A percentile compares a stretch with the other conserved stretches of the same genome.
These are phyloP conservation scores for Neoarius graeffei DNA, from an alignment of 2,113 vertebrate species.

Conservation along the genomic window DNA sequence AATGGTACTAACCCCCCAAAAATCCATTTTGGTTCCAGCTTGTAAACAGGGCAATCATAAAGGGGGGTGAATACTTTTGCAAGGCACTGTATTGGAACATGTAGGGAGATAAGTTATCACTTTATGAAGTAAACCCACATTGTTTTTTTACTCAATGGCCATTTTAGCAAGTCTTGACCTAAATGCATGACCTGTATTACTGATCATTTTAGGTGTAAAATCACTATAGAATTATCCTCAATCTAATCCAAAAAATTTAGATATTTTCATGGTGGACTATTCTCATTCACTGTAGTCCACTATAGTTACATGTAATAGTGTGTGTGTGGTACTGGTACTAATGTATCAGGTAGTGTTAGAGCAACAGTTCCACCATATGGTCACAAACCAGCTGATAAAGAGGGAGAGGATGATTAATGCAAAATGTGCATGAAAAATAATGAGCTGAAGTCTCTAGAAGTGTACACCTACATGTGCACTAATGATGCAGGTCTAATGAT, in stretches of 20 bases:
- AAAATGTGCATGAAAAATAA: background rate
- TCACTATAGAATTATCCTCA: background rate
- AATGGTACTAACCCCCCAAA: no score
- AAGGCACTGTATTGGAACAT: background rate
- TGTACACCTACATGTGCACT: background rate
- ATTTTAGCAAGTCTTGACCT: background rate
- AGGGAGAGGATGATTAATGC: background rate
- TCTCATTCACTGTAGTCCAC: background rate
- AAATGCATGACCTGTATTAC: background rate
- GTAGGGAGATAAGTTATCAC: background rate
- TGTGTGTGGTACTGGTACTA: background rate
- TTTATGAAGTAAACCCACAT: background rate
- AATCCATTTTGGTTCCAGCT: no score
- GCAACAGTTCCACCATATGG: background rate
- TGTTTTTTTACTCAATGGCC: background rate
- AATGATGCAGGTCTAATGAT: background rate
- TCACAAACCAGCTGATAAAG: background rate
- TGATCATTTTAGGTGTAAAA: background rate
- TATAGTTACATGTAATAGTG: background rate
- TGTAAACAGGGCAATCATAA: no score
- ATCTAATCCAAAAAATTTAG: background rate
- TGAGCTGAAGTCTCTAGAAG: background rate
- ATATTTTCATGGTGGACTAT: background rate
- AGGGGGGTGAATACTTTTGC: no score
- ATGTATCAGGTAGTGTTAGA: background rate